These are phyloP conservation scores for Gadopsis bispinosus DNA, from an alignment of 2,797 vertebrate genomes.

Conservation along the genomic window DNA sequence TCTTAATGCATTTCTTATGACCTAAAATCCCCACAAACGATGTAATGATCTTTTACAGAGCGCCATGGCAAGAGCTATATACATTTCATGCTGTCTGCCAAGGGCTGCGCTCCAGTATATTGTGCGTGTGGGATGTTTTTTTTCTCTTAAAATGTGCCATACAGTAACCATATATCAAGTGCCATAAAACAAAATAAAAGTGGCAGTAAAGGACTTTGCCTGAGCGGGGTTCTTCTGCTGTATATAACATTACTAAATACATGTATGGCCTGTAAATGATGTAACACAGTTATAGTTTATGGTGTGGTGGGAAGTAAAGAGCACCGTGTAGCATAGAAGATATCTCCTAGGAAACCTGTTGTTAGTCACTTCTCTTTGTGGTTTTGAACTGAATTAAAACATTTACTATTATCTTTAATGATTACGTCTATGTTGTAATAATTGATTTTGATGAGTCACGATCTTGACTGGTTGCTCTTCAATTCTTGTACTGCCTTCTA, in stretches of 20 bases:
- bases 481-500: neutral
- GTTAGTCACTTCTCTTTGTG: slow-evolving; percentile 57
- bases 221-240: slow-evolving; percentile 43
- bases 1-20: slow-evolving; percentile 65
- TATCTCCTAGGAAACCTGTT: slow-evolving; percentile 57
- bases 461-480: neutral
- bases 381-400: slow-evolving; percentile 60
- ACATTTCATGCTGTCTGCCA: slow-evolving; percentile 22
- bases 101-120: slow-evolving; percentile 38
- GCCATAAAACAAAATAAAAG: slow-evolving; percentile 68
- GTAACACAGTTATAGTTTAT: slow-evolving; percentile 59
- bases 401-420: slow-evolving; percentile 36
- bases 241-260: slow-evolving; percentile 54
- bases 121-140: slow-evolving; percentile 31
- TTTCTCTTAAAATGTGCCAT: slow-evolving; percentile 63
- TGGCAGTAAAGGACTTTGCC: slow-evolving; percentile 52
- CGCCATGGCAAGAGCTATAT: slow-evolving; percentile 43
- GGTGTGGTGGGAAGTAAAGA: slow-evolving; percentile 59
- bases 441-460: slow-evolving; percentile 14
- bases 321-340: slow-evolving; percentile 65
- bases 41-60: slow-evolving; percentile 47
- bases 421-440: slow-evolving; percentile 37
- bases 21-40: slow-evolving; percentile 38
- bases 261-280: slow-evolving; percentile 44
- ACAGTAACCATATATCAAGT: slow-evolving; percentile 63